Conservation (phyloP, 2,888 invertebrate species). For the Tenthredo scrophulariae region DNA sequence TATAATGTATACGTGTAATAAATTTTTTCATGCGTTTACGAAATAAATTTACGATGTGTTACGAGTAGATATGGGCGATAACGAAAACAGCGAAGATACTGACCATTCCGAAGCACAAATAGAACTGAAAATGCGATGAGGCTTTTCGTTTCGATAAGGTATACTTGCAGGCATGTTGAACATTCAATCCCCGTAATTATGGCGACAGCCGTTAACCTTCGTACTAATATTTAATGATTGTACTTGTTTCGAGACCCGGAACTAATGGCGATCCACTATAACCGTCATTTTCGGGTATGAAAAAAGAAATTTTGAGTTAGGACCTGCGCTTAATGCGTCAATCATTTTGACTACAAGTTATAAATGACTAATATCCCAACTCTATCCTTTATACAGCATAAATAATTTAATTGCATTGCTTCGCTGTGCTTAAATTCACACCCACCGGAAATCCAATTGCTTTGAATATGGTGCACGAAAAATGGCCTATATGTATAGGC, state of each 20-base stretch:
- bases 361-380: not conserved
- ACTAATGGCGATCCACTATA: not conserved
- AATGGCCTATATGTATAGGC: not conserved
- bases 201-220: not conserved
- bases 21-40: slow-evolving; percentile 1
- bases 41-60: slow-evolving; percentile 32
- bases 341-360: not conserved
- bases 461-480: not conserved
- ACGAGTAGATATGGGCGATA: slow-evolving; percentile 23
- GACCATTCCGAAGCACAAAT: not conserved
- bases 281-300: not conserved
- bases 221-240: not conserved
- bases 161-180: not conserved
- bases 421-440: not conserved
- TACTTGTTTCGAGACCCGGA: not conserved
- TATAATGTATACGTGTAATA: slow-evolving; percentile 18
- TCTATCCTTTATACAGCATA: not conserved
- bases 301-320: not conserved
- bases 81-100: not conserved
- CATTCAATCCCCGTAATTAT: not conserved
- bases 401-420: not conserved
- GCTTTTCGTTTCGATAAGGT: not conserved
- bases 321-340: not conserved
- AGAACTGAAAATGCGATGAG: not conserved
- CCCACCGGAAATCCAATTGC: not conserved